Evolutionary conservation across 2,888 invertebrate species (phyloP).

Genomic region (Pheosia gnoma): DNA sequence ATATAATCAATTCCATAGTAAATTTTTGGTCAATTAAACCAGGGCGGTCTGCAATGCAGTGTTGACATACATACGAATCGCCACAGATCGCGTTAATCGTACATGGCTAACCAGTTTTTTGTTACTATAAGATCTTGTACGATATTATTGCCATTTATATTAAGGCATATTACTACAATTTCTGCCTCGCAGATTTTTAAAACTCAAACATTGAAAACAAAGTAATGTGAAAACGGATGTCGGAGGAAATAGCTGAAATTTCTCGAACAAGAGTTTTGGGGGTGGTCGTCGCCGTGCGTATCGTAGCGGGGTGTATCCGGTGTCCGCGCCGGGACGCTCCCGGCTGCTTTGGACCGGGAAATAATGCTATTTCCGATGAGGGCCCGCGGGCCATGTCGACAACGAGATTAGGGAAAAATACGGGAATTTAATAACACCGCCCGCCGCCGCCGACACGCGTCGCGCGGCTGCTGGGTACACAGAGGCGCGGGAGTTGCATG

Average conservation of each 20-base stretch:
- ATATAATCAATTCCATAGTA: no score
- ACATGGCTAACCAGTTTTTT: no score
- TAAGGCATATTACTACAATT: slow-evolving; percentile 2
- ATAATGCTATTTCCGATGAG: slow-evolving; percentile 81
- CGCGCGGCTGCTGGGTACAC: slow-evolving; percentile 52
- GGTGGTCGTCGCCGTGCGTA: slow-evolving; percentile 38
- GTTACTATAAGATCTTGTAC: no score
- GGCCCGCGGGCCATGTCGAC: slow-evolving; percentile 71
- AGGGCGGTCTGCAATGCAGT: no score
- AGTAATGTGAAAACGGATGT: slow-evolving; percentile 50
- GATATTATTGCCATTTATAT: no score
- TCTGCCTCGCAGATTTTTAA: slow-evolving; percentile 16
- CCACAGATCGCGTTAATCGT: no score
- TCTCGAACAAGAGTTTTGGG: slow-evolving; percentile 57
- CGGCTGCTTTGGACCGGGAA: slow-evolving; percentile 54
- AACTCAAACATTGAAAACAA: slow-evolving; percentile 23
- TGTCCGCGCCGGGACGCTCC: slow-evolving; percentile 61
- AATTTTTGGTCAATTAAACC: no score
- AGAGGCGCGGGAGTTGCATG: slow-evolving; percentile 16
- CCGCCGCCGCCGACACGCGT: slow-evolving; percentile 67
- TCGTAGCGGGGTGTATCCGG: slow-evolving; percentile 62
- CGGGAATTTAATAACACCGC: slow-evolving; percentile 74
- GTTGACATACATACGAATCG: no score
- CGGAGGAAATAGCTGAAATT: slow-evolving; percentile 58
- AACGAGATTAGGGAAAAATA: slow-evolving; percentile 74